These are phyloP conservation scores for Chrysemys picta DNA, from an alignment of 2,113 vertebrate species.

Conservation along the genomic window DNA sequence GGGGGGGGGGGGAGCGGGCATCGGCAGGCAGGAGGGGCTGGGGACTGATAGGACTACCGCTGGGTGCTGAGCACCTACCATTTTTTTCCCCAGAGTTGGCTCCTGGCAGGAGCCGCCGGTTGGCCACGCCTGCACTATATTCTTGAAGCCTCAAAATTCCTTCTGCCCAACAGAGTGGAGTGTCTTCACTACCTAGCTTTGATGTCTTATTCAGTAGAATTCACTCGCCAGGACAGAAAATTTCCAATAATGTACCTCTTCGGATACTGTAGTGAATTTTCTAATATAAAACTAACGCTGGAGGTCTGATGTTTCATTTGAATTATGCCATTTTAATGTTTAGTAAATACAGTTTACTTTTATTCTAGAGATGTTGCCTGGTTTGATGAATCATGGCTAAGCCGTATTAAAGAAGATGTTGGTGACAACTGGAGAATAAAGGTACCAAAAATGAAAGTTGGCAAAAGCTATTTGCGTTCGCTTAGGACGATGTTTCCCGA, in stretches of 20 bases:
- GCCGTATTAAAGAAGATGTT: constrained; percentile 93
- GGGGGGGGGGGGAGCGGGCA: too few relatives aligned
- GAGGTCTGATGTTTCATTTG: neutral
- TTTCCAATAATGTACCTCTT: neutral
- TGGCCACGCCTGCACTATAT: neutral
- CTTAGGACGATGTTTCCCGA: neutral
- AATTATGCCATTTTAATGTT: neutral
- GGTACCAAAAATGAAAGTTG: constrained; percentile 77
- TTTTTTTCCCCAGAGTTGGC: too few relatives aligned
- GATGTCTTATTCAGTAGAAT: neutral
- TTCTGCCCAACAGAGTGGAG: neutral
- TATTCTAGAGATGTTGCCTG: constrained; percentile 89
- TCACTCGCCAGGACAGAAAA: neutral
- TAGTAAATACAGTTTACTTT: constrained; percentile 21
- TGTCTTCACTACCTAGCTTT: neutral
- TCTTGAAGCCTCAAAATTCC: neutral
- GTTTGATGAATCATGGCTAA: constrained; percentile 91
- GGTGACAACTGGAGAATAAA: constrained; percentile 97
- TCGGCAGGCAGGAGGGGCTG: too few relatives aligned
- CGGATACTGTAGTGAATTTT: neutral
- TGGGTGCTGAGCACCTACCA: too few relatives aligned
- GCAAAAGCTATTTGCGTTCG: neutral
- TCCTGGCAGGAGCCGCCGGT: too few relatives aligned
- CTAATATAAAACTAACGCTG: neutral
- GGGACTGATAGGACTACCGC: too few relatives aligned